Percentiles rank a stretch among this genome's conserved stretches.
Evolutionary conservation across 2,888 invertebrate species (phyloP).

Genomic region (Anagyrus pseudococci): DNA sequence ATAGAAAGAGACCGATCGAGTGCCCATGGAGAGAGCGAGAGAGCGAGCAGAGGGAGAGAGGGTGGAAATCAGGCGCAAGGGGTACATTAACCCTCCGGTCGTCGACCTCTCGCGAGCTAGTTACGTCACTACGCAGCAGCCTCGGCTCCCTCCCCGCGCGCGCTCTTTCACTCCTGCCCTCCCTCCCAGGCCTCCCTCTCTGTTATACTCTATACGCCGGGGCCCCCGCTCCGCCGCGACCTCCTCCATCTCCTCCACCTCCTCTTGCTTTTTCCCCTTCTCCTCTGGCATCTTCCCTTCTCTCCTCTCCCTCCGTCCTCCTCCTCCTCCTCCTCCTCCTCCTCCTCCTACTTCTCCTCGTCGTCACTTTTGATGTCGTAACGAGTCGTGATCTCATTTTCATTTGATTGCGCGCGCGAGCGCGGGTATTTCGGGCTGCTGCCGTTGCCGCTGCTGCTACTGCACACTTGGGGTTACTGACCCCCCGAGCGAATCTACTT

Average conservation of each 20-base stretch:
- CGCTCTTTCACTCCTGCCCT: constrained; percentile 26
- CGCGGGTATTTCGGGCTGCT: constrained; percentile 53
- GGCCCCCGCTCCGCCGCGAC: too few relatives aligned
- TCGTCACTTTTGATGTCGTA: constrained; percentile 61
- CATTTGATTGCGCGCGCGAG: constrained; percentile 56
- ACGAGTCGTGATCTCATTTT: constrained; percentile 63
- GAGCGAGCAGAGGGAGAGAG: constrained; percentile 36
- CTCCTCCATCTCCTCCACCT: not conserved
- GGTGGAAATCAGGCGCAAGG: constrained; percentile 40
- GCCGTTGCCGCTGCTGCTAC: constrained; percentile 37
- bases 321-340: not conserved
- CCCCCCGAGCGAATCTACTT: constrained; percentile 58
- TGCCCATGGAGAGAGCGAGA: constrained; percentile 19
- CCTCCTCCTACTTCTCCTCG: constrained; percentile 22
- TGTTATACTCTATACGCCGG: too few relatives aligned
- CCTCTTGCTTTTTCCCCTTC: not conserved
- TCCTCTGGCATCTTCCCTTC: too few relatives aligned
- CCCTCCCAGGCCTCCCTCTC: too few relatives aligned
- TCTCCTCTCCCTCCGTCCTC: not conserved
- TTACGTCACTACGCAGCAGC: too few relatives aligned
- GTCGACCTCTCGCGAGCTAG: constrained; percentile 54
- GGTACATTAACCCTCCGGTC: constrained; percentile 60
- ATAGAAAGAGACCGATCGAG: too few relatives aligned
- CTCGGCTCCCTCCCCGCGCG: not conserved
- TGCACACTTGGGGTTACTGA: constrained; percentile 57